Evolutionary conservation across 2,113 vertebrate genomes (phyloP).

Genomic region (Labeo rohita): DNA sequence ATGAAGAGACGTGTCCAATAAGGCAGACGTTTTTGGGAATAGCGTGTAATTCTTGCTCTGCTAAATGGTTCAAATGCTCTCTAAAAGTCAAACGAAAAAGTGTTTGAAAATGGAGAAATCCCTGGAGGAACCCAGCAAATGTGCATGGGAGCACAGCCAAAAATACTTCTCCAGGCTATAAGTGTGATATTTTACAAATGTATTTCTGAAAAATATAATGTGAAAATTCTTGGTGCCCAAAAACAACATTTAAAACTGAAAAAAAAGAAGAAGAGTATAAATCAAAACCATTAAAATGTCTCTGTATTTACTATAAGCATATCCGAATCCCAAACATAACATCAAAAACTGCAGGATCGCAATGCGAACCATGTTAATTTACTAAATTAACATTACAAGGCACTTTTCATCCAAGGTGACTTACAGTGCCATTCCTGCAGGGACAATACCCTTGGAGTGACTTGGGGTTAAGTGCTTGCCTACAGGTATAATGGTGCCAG

Average conservation of each 20-base stretch:
- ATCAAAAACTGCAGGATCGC: neutral
- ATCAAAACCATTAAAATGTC: neutral
- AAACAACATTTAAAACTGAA: neutral
- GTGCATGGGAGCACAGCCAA: conserved; percentile 9
- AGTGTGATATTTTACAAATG: conserved; percentile 10
- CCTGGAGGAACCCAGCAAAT: conserved; percentile 6
- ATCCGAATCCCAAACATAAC: neutral
- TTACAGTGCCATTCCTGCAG: conserved; percentile 14
- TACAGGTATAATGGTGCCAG: neutral
- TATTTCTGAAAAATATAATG: neutral
- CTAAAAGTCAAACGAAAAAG: conserved; percentile 40
- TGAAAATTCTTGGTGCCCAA: neutral
- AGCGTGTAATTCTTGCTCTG: conserved; percentile 49
- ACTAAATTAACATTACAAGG: neutral
- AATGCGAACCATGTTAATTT: neutral
- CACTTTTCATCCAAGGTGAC: conserved; percentile 24
- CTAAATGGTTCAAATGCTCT: conserved; percentile 42
- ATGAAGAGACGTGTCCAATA: conserved; percentile 47
- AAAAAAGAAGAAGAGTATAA: neutral
- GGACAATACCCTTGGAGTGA: neutral
- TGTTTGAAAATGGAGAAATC: conserved; percentile 42
- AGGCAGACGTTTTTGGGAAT: conserved; percentile 20
- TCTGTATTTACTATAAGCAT: neutral
- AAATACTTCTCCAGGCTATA: conserved; percentile 23
- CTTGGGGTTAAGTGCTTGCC: conserved; percentile 4